These are phyloP conservation scores for Genyomyrus donnyi DNA, from an alignment of 2,113 vertebrate genomes.

Conservation along the genomic window DNA sequence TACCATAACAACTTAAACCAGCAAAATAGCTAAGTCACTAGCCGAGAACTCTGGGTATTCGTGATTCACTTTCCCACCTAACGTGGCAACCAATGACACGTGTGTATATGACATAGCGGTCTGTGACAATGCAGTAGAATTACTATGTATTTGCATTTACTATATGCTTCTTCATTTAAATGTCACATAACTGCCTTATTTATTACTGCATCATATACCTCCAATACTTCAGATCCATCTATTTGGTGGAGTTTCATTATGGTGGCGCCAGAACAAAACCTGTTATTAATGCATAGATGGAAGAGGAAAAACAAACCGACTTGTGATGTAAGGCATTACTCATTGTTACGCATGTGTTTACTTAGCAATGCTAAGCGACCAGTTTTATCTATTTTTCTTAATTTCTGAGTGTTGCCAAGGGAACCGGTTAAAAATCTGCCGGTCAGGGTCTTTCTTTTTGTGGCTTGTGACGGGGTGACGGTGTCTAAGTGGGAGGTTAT, in stretches of 20 bases:
- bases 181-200: background rate
- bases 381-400: background rate
- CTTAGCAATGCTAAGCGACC: background rate
- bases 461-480: background rate
- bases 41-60: background rate
- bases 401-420: background rate
- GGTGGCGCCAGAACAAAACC: background rate
- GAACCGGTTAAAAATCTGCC: background rate
- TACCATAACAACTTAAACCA: background rate
- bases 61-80: background rate
- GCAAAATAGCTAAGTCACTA: background rate
- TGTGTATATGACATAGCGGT: background rate
- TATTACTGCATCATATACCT: background rate
- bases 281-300: background rate
- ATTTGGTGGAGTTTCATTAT: background rate
- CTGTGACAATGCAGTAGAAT: background rate
- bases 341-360: background rate
- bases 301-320: background rate
- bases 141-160: background rate
- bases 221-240: background rate
- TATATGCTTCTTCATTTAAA: background rate
- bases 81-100: background rate
- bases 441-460: background rate
- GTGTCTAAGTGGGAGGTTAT: conserved; percentile 17
- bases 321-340: background rate